Evolutionary conservation across 2,797 vertebrate species (phyloP), one percentile per base, ranked within the genome.

Genomic region (Argentina silus): DNA sequence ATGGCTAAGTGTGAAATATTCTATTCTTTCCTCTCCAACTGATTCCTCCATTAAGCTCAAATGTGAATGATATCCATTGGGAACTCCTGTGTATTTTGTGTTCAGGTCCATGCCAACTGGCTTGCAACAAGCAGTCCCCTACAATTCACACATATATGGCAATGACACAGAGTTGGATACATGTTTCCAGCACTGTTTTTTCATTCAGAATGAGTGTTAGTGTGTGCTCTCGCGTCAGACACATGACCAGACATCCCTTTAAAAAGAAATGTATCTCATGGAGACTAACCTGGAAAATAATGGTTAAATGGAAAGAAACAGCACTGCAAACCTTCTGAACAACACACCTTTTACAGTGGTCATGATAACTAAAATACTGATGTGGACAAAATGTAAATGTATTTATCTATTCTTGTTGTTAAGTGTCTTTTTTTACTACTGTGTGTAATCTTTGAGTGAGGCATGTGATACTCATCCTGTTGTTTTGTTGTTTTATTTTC

Each of bases 1-100:
- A 50, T 69, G 47, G 72, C 43, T 79, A 59, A 69, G 53, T 53
- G 4, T 6, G 19, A 27, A 42, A 61, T 14, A 59, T 59, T 19
- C 21, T 59, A 23, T 21, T 8, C 5, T 27, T 21, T 60, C 0
- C 15, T 55, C 15, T 55, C 17, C 51, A 55, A 9, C 17, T n/a
- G n/a, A n/a, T 36, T 36, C 27, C 27, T 36, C 27, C 27, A 36
- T 36, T 36, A 36, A 36, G 27, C 19, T 59, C 9, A 9, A 3
- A 59, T 23, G 56, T 27, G 56, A 59, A 59, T 3, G 23, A 8
- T 59, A 21, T 59, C 56, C 53, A 55, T n/a, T 59, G 55, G 17
- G 55, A n/a, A 57, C 17, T 7, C n/a, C 8, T 57, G 17, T 17
- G 56, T 10, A 59, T 12, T 21, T 19, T 7, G 11, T 5, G 17